phyloP scores from a whole-genome alignment of 2,797 vertebrate species.

The Poeciliopsis gracilis region DNA sequence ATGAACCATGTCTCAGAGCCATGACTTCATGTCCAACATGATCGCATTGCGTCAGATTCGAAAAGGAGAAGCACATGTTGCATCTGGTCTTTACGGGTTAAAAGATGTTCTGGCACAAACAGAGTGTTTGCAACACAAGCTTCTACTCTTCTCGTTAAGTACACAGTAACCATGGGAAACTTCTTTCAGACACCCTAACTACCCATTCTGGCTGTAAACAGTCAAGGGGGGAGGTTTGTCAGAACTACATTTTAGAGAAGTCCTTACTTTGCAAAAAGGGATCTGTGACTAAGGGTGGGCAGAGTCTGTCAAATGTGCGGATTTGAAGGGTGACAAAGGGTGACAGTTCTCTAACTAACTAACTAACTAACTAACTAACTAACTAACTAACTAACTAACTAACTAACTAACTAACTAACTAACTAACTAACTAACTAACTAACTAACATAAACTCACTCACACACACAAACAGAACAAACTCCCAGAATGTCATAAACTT shows the following conservation, averaged over 20 bases:
- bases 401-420: too few relatives aligned
- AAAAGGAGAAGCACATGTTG: constrained; percentile 4
- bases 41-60: not conserved
- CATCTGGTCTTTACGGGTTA: constrained; percentile 9
- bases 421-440: too few relatives aligned
- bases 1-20: not conserved
- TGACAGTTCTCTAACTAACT: not conserved
- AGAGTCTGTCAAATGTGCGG: not conserved
- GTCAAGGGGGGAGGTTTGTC: too few relatives aligned
- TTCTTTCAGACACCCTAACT: not conserved
- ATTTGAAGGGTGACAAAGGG: not conserved
- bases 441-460: constrained; percentile 8
- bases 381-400: too few relatives aligned
- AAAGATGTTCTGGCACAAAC: constrained; percentile 5
- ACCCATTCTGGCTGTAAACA: not conserved
- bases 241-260: not conserved
- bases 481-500: too few relatives aligned
- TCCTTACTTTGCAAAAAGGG: not conserved
- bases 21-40: not conserved
- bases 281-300: not conserved
- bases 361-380: too few relatives aligned
- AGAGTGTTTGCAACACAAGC: constrained; percentile 3
- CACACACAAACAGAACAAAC: not conserved
- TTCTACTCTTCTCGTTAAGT: constrained; percentile 19
- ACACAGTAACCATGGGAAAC: constrained; percentile 1